Conservation (phyloP, 2,888 invertebrate species). For the Schizotus pectinicornis region DNA sequence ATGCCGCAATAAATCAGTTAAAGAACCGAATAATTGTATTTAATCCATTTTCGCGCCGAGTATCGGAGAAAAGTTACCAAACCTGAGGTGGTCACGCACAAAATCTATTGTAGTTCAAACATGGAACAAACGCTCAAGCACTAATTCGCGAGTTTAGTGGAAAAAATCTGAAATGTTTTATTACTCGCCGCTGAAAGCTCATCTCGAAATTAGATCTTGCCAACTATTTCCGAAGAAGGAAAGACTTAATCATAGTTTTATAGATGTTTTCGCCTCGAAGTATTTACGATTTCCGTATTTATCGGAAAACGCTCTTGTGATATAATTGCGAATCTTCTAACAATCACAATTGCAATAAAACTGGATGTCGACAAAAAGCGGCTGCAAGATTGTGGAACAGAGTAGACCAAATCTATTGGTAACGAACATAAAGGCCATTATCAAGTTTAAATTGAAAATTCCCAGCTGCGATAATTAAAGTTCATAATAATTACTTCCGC, state of each 20-base stretch:
- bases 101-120: slow-evolving; percentile 25
- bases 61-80: slow-evolving; percentile 4
- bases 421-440: slow-evolving; percentile 19
- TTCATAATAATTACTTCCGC: slow-evolving; percentile 24
- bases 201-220: slow-evolving; percentile 17
- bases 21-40: slow-evolving; percentile 15
- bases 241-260: slow-evolving; percentile 22
- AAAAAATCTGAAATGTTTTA: slow-evolving; percentile 17
- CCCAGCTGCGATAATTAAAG: slow-evolving; percentile 23
- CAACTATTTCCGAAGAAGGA: slow-evolving; percentile 13
- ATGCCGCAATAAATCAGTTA: slow-evolving; percentile 15
- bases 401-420: slow-evolving; percentile 20
- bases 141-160: slow-evolving; percentile 14
- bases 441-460: slow-evolving; percentile 26
- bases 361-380: slow-evolving; percentile 12
- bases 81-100: slow-evolving; percentile 21
- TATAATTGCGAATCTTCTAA: background rate
- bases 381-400: slow-evolving; percentile 12
- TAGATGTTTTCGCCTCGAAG: background rate
- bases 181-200: slow-evolving; percentile 11
- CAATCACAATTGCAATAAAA: slow-evolving; percentile 11
- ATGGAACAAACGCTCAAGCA: slow-evolving; percentile 8
- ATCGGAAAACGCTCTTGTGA: background rate
- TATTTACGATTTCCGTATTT: background rate
- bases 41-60: slow-evolving; percentile 17